Percentiles rank a stretch among this genome's conserved stretches.
These are phyloP conservation scores for Siniperca knerii DNA, from an alignment of 2,113 vertebrate species.

Conservation along the genomic window DNA sequence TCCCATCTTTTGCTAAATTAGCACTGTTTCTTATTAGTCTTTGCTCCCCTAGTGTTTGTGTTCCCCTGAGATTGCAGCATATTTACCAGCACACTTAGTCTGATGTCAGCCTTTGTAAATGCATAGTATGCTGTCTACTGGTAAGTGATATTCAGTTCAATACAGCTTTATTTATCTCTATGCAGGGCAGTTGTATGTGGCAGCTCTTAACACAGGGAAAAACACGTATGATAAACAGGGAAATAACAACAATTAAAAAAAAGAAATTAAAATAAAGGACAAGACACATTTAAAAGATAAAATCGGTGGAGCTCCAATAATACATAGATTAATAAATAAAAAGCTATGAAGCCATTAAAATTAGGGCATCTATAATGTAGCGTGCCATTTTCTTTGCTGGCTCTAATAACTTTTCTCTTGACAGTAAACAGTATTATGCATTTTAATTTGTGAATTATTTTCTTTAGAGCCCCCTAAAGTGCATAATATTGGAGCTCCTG, in stretches of 20 bases:
- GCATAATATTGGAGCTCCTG: neutral
- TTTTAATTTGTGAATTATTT: neutral
- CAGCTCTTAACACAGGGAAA: neutral
- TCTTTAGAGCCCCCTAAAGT: neutral
- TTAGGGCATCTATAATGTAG: neutral
- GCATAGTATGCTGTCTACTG: neutral
- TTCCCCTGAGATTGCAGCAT: conserved; percentile 20
- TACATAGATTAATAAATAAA: too few species aligned
- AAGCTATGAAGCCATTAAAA: too few species aligned
- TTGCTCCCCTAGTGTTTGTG: neutral
- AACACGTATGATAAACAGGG: neutral
- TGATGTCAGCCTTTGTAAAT: neutral
- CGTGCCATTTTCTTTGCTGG: neutral
- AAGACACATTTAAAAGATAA: neutral
- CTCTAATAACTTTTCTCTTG: neutral
- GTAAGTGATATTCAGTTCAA: neutral
- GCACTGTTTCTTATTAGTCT: neutral
- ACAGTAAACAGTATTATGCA: neutral
- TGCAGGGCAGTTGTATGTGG: neutral
- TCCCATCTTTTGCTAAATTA: neutral
- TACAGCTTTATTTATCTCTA: neutral
- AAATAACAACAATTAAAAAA: neutral
- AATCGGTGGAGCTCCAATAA: too few species aligned
- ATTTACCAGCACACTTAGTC: conserved; percentile 1
- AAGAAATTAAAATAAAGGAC: neutral